These are phyloP conservation scores for Hetaerina titia DNA, from an alignment of 2,888 invertebrate species.

Conservation along the genomic window DNA sequence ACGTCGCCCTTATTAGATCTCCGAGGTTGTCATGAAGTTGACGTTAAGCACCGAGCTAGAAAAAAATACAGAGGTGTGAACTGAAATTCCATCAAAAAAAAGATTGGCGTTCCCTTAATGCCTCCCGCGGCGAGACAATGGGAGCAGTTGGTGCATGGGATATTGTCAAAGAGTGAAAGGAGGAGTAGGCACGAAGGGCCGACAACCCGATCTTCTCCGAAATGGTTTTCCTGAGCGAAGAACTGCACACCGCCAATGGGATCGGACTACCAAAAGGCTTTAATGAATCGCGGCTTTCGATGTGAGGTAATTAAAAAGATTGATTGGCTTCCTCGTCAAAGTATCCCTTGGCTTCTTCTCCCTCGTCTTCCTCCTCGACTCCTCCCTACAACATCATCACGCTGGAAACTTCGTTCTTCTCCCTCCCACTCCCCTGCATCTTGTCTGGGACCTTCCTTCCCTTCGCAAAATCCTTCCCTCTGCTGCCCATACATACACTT, in stretches of 20 bases:
- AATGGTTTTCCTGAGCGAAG: slow-evolving; percentile 8
- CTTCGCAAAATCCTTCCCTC: background rate
- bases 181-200: background rate
- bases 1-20: slow-evolving; percentile 46
- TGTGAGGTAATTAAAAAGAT: slow-evolving; percentile 55
- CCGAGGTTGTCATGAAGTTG: background rate
- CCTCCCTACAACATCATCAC: slow-evolving; percentile 45
- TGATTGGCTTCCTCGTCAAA: slow-evolving; percentile 35
- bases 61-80: slow-evolving; percentile 15
- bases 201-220: background rate
- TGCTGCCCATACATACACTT: background rate
- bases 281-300: slow-evolving; percentile 49
- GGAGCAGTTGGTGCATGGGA: background rate
- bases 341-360: background rate
- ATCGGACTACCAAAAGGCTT: slow-evolving; percentile 32
- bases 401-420: background rate
- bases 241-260: slow-evolving; percentile 26
- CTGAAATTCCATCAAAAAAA: background rate
- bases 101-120: background rate
- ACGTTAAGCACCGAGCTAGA: slow-evolving; percentile 21
- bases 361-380: slow-evolving; percentile 1
- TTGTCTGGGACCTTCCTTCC: background rate
- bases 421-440: background rate
- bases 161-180: slow-evolving; percentile 25
- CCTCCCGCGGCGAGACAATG: slow-evolving; percentile 21